Evolutionary conservation across 2,888 invertebrate genomes (phyloP).

Genomic region (Epistrophe eligans): DNA sequence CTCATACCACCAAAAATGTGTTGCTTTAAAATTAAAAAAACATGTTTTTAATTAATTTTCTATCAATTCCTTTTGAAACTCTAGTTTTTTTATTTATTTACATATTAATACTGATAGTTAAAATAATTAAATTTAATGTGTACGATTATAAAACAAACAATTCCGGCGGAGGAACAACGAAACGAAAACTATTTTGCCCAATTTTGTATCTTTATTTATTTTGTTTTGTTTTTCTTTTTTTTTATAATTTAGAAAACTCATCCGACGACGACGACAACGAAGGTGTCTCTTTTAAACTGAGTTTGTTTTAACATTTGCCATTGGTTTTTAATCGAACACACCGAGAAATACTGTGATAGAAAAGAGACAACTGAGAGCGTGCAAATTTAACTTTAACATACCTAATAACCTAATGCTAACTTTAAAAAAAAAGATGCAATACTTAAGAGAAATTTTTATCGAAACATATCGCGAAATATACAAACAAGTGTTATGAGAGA

Average conservation of each 20-base stretch:
- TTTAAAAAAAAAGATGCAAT: conserved; percentile 16
- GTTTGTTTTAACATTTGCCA: conserved; percentile 57
- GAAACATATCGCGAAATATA: conserved; percentile 18
- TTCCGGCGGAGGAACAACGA: conserved; percentile 52
- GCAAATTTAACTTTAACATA: conserved; percentile 24
- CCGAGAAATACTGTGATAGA: background rate
- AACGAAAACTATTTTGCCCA: conserved; percentile 42
- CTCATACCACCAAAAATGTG: conserved; percentile 9
- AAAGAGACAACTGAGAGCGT: conserved; percentile 27
- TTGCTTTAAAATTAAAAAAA: conserved; percentile 13
- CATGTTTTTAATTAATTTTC: background rate
- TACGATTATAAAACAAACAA: conserved; percentile 49
- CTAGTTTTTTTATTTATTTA: conserved; percentile 13
- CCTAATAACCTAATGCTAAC: conserved; percentile 24
- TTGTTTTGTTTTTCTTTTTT: background rate
- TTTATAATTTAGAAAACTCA: conserved; percentile 41
- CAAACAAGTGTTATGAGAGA: conserved; percentile 23
- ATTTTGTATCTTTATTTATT: conserved; percentile 28
- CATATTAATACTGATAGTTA: background rate
- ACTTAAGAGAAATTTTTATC: conserved; percentile 21
- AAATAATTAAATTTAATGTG: background rate
- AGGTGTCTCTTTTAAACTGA: conserved; percentile 71
- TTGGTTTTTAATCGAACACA: conserved; percentile 65
- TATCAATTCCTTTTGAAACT: conserved; percentile 48
- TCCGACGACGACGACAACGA: conserved; percentile 25